Conservation (phyloP, 2,888 invertebrate genomes). For the Timema cristinae region DNA sequence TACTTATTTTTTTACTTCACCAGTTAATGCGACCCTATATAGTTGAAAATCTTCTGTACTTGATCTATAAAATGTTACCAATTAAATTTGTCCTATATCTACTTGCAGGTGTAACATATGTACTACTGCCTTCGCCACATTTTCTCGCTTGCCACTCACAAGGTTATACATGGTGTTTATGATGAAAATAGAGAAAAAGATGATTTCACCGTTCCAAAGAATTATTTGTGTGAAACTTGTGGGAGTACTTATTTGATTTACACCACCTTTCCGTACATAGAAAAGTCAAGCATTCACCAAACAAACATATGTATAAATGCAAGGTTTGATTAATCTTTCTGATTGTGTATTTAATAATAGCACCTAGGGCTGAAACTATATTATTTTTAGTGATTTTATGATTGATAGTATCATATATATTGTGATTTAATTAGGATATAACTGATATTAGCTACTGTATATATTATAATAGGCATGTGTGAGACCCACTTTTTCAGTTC, state of each 20-base stretch:
- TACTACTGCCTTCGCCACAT: slow-evolving; percentile 18
- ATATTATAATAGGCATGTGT: too few species aligned
- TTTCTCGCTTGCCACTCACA: slow-evolving; percentile 24
- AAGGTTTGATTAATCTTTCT: slow-evolving; percentile 15
- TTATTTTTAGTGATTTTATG: too few species aligned
- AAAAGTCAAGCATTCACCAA: slow-evolving; percentile 19
- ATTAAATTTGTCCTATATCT: too few species aligned
- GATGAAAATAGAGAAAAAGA: slow-evolving; percentile 15
- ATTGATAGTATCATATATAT: too few species aligned
- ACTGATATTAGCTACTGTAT: too few species aligned
- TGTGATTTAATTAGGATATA: too few species aligned
- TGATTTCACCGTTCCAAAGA: slow-evolving; percentile 51
- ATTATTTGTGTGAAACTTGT: slow-evolving; percentile 53
- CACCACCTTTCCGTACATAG: slow-evolving; percentile 45
- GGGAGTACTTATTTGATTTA: slow-evolving; percentile 52
- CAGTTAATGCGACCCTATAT: too few species aligned
- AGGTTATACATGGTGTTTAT: slow-evolving; percentile 21
- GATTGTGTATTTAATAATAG: background rate
- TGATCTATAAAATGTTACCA: background rate
- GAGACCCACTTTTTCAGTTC: too few species aligned
- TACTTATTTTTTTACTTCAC: background rate
- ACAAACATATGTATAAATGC: slow-evolving; percentile 19
- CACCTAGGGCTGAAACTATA: too few species aligned
- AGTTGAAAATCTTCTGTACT: background rate
- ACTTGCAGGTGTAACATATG: slow-evolving; percentile 21